Evolutionary conservation across 2,797 vertebrate species (phyloP), one percentile per base, ranked within the genome.

Genomic region (Pseudopleuronectes americanus): DNA sequence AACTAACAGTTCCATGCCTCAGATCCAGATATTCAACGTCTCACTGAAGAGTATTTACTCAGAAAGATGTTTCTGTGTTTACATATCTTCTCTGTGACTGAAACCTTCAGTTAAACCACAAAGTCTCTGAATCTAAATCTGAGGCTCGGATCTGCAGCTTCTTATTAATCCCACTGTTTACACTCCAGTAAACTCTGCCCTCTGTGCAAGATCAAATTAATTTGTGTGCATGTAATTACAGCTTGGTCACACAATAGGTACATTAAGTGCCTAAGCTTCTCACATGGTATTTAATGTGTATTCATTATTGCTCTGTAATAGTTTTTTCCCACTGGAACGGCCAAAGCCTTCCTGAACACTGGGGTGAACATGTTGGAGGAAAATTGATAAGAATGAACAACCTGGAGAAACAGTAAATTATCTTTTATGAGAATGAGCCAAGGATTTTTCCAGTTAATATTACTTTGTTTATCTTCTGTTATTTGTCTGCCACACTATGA

Each of bases 161-260:
- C 17, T 43, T 56, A 65, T 69, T 75, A 72, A 83, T 65, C 1
- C 47, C 47, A 70, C 48, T 65, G 43, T 68, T 77, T 54, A 48
- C 60, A 67, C 77, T 49, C 1, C 0, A 57, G 67, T 75, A 84
- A 77, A 63, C 69, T 59, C 41, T 68, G 65, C 19, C 53, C 70
- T 63, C 71, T 49, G 52, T 74, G 52, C 48, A 45, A 64, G 51
- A 74, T 80, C 80, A 71, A 78, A 80, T 85, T 76, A 73, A 79
- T 71, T 72, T 64, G n/a, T 60, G 54, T 41, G 59, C 49, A 38
- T 74, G 70, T 84, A 82, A 86, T 83, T 76, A 81, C 49, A 76
- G 75, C 62, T 51, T 9, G 51, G 58, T 64, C 58, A 54, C 23
- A 65, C 56, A 76, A 80, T 31, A 41, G 56, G n/a, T 53, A 66